phyloP scores from a whole-genome alignment of 2,888 invertebrate genomes.

The Linyphia triangularis region DNA sequence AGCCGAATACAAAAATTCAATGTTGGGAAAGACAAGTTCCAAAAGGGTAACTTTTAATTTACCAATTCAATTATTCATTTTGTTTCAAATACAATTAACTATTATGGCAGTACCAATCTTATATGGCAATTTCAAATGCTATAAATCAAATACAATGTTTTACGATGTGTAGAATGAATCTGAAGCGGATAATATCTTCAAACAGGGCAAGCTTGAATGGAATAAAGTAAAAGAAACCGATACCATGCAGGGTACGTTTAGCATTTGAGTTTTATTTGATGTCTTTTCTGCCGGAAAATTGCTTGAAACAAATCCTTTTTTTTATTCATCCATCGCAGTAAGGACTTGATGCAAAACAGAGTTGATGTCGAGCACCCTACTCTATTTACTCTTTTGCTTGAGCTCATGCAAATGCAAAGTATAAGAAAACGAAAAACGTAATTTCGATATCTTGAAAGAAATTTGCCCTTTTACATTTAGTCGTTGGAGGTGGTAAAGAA shows the following conservation, averaged over 20 bases:
- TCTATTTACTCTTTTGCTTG: background rate
- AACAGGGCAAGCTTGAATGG: background rate
- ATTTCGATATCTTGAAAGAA: slow-evolving; percentile 5
- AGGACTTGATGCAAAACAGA: background rate
- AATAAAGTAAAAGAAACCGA: background rate
- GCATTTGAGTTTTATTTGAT: background rate
- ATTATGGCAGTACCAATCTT: no score
- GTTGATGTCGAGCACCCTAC: background rate
- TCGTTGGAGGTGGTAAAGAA: background rate
- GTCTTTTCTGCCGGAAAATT: background rate
- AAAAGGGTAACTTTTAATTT: no score
- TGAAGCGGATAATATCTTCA: background rate
- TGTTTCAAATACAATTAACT: no score
- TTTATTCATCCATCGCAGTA: background rate
- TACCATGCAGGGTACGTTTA: background rate
- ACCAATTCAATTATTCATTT: no score
- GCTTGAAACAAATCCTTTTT: background rate
- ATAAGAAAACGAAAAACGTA: background rate
- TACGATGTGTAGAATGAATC: no score
- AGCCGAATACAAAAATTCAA: no score
- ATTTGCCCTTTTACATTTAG: background rate
- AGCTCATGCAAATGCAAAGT: background rate
- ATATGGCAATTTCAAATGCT: no score
- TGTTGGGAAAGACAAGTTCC: no score
- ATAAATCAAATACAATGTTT: no score